Evolutionary conservation across 2,113 vertebrate species (phyloP).

Genomic region (Acrocephalus kingi): DNA sequence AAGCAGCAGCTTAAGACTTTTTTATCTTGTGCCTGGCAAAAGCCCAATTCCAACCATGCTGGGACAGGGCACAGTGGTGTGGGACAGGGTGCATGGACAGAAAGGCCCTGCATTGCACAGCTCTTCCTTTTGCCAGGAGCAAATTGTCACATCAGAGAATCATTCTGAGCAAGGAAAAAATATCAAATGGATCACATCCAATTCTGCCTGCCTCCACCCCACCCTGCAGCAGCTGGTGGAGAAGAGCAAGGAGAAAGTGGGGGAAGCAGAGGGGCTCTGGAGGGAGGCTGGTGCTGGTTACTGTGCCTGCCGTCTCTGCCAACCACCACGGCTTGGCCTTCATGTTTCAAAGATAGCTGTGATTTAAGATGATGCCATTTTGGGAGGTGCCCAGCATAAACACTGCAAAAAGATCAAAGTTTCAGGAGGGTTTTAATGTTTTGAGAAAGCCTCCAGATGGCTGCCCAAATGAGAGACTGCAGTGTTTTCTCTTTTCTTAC

Average conservation of each 20-base stretch:
- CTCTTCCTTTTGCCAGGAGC: not conserved
- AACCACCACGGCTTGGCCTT: not conserved
- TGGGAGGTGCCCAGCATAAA: not conserved
- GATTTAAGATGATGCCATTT: not conserved
- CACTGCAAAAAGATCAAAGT: not conserved
- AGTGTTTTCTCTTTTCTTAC: not conserved
- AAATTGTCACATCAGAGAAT: not conserved
- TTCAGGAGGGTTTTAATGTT: not conserved
- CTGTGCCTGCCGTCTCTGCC: not conserved
- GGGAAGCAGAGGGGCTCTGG: not conserved
- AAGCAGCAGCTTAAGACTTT: not conserved
- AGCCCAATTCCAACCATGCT: not conserved
- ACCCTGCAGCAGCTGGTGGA: not conserved
- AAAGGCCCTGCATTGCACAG: not conserved
- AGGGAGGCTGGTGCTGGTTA: not conserved
- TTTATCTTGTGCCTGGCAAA: fast-evolving
- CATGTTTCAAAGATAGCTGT: not conserved
- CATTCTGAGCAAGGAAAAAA: not conserved
- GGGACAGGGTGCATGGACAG: not conserved
- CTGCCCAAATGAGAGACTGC: not conserved
- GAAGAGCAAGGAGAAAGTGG: not conserved
- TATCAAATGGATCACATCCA: not conserved
- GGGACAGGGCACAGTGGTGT: fast-evolving
- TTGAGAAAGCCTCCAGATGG: not conserved
- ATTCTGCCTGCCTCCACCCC: not conserved